Evolutionary conservation across 2,113 vertebrate species (phyloP).

Genomic region (Apteryx mantelli): DNA sequence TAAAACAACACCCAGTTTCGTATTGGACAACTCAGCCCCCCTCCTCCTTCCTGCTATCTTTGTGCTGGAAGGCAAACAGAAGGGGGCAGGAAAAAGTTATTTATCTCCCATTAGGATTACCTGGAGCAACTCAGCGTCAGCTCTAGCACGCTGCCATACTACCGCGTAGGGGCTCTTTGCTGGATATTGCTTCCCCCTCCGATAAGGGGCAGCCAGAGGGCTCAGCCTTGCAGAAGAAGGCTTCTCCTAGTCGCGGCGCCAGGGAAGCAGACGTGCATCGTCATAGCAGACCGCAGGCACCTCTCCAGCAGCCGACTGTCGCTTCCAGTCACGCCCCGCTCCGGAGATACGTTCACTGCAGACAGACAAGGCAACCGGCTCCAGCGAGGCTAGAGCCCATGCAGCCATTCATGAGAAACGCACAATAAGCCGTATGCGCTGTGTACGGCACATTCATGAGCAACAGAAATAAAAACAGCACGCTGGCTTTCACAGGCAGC

Average conservation of each 20-base stretch:
- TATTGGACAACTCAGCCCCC: not conserved
- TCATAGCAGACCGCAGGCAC: not conserved
- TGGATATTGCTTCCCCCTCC: not conserved
- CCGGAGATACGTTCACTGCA: not conserved
- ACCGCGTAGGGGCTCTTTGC: not conserved
- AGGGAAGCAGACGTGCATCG: not conserved
- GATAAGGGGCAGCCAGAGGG: not conserved
- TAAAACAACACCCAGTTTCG: not conserved
- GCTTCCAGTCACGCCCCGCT: not conserved
- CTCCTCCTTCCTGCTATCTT: not conserved
- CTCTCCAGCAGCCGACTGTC: not conserved
- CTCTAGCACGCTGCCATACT: not conserved
- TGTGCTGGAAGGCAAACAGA: not conserved
- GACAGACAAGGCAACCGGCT: not conserved
- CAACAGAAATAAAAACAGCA: not conserved
- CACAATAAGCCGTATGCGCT: not conserved
- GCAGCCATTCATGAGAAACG: not conserved
- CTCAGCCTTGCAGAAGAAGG: not conserved
- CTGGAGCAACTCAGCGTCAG: not conserved
- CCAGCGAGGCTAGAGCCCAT: not conserved
- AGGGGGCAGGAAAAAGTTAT: not conserved
- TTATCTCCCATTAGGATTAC: conserved; percentile 4
- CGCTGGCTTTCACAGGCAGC: not conserved
- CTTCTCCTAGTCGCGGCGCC: not conserved
- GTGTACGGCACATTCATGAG: not conserved